These are phyloP conservation scores for Colius striatus DNA, from an alignment of 2,113 vertebrate species.

Conservation along the genomic window DNA sequence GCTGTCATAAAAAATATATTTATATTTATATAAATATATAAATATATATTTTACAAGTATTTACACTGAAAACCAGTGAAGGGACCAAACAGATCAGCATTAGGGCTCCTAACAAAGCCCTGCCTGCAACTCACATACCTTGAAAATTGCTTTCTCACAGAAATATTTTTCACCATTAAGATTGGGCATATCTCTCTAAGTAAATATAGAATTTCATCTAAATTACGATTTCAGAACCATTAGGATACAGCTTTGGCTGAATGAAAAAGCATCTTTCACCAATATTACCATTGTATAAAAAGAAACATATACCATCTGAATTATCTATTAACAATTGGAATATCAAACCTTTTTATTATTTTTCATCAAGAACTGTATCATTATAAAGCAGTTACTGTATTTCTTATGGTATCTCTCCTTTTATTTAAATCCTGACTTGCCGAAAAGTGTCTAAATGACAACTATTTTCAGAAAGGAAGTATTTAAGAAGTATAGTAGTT, in stretches of 20 bases:
- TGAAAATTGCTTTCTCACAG: neutral
- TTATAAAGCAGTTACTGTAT: neutral
- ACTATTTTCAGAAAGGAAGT: neutral
- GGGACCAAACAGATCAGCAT: neutral
- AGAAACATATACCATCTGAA: neutral
- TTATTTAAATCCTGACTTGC: neutral
- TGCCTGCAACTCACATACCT: neutral
- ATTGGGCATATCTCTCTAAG: neutral
- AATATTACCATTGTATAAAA: neutral
- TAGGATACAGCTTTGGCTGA: neutral
- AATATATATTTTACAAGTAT: neutral
- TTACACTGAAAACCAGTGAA: neutral
- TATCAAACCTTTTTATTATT: neutral
- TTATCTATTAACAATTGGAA: neutral
- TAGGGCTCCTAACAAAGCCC: neutral
- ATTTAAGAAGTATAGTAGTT: neutral
- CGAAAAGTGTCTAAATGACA: neutral
- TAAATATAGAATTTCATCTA: neutral
- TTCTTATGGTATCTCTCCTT: neutral
- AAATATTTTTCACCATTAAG: neutral
- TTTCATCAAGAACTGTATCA: neutral
- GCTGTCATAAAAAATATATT: neutral
- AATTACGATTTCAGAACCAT: neutral
- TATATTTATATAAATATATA: too few relatives aligned
- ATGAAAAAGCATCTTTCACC: neutral